Percentiles rank a stretch among this genome's conserved stretches.
These are phyloP conservation scores for Astropecten irregularis DNA, from an alignment of 53 echinoderm and acorn worm genomes.

Conservation along the genomic window DNA sequence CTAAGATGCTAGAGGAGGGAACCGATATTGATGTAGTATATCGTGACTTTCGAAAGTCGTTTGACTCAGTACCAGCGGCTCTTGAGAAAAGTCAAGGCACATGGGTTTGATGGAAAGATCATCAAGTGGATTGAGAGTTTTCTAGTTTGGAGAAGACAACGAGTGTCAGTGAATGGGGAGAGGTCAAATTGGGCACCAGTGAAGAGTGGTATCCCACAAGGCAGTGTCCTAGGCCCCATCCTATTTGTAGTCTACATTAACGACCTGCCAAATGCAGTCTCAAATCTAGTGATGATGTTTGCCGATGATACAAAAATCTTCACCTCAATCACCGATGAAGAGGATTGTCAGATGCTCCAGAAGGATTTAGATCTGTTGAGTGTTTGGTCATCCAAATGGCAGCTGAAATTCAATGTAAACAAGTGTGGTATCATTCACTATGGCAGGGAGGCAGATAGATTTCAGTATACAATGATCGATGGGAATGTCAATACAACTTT, in stretches of 20 bases:
- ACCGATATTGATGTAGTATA: slow-evolving; percentile 45
- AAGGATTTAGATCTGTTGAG: too few species aligned
- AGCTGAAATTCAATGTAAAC: too few species aligned
- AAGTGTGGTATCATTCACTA: too few species aligned
- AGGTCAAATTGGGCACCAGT: slow-evolving; percentile 40
- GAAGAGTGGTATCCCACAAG: slow-evolving; percentile 56
- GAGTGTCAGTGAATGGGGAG: slow-evolving; percentile 49
- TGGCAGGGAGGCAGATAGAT: too few species aligned
- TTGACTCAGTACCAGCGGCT: slow-evolving; percentile 41
- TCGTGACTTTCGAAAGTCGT: slow-evolving; percentile 65
- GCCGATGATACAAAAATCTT: slow-evolving; percentile 63
- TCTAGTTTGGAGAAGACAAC: slow-evolving; percentile 34
- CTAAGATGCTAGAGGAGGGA: slow-evolving; percentile 33
- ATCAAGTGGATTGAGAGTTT: slow-evolving; percentile 51
- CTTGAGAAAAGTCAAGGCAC: slow-evolving; percentile 20
- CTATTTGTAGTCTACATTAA: slow-evolving; percentile 60
- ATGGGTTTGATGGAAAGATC: slow-evolving; percentile 25
- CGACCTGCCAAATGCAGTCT: slow-evolving; percentile 20
- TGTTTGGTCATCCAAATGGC: too few species aligned
- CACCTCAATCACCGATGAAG: too few species aligned
- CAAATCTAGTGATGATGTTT: slow-evolving; percentile 32
- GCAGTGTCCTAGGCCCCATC: slow-evolving; percentile 59
- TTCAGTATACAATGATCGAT: too few species aligned
- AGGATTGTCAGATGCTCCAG: slow-evolving; percentile 3
- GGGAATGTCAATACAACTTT: too few species aligned